Evolutionary conservation across 2,113 vertebrate genomes (phyloP).

Genomic region (Plotosus lineatus): DNA sequence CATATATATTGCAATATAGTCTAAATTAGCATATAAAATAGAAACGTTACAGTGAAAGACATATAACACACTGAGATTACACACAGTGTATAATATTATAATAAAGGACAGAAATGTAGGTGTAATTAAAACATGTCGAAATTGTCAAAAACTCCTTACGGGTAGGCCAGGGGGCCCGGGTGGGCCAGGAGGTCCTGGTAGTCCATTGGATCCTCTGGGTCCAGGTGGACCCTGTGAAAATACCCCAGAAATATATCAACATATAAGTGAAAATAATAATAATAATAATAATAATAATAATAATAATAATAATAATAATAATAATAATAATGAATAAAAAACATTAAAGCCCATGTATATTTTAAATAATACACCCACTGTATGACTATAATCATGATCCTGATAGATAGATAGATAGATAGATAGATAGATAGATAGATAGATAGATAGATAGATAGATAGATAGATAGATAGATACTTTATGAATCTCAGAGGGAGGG

Average conservation of each 20-base stretch:
- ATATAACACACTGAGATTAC: not conserved
- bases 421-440: not conserved
- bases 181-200: constrained; percentile 64
- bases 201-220: constrained; percentile 62
- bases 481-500: no score
- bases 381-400: no score
- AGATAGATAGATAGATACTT: no score
- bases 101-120: not conserved
- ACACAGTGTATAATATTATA: not conserved
- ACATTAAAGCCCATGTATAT: no score
- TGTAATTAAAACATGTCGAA: not conserved
- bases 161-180: constrained; percentile 70
- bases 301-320: no score
- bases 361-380: no score
- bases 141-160: constrained; percentile 60
- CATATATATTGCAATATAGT: not conserved
- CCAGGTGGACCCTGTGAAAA: constrained; percentile 69
- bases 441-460: not conserved
- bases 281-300: no score
- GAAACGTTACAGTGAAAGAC: not conserved
- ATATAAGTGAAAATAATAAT: not conserved
- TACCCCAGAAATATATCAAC: no score
- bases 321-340: no score
- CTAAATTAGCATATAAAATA: not conserved
- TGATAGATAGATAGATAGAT: not conserved